Conservation (phyloP, 2,888 invertebrate species). For the Punctoribates punctum region DNA sequence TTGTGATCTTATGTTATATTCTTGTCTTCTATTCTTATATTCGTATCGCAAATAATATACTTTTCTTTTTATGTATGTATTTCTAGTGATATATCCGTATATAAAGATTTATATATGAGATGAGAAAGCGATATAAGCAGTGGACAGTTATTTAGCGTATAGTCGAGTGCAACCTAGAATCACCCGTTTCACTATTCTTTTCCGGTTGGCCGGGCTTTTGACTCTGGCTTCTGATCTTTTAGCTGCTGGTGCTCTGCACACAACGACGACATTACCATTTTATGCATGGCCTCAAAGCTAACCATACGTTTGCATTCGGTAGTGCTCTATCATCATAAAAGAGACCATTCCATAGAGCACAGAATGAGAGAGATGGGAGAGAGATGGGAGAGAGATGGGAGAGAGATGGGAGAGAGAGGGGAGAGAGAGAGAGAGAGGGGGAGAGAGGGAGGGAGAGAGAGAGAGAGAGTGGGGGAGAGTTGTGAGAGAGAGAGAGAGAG, state of each 20-base stretch:
- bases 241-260: not conserved
- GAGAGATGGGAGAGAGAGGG: slow-evolving; percentile 3
- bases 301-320: slow-evolving; percentile 22
- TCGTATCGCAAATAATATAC: not conserved
- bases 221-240: slow-evolving; percentile 19
- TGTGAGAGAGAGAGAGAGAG: not conserved
- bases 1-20: not conserved
- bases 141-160: slow-evolving; percentile 29
- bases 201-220: slow-evolving; percentile 26
- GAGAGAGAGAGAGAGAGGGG: slow-evolving; percentile 9
- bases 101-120: slow-evolving; percentile 20
- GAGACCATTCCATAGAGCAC: not conserved
- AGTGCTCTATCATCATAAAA: slow-evolving; percentile 31
- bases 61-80: slow-evolving; percentile 9
- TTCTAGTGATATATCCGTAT: not conserved
- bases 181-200: slow-evolving; percentile 19
- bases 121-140: slow-evolving; percentile 21
- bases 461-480: not conserved
- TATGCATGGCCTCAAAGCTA: slow-evolving; percentile 22
- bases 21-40: not conserved
- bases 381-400: not conserved
- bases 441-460: not conserved
- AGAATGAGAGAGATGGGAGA: not conserved
- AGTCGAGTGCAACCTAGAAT: slow-evolving; percentile 19
- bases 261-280: slow-evolving; percentile 29